Percentiles rank a stretch among this genome's conserved stretches.
phyloP scores from a whole-genome alignment of 2,888 invertebrate genomes.

The Tetranychus truncatus region DNA sequence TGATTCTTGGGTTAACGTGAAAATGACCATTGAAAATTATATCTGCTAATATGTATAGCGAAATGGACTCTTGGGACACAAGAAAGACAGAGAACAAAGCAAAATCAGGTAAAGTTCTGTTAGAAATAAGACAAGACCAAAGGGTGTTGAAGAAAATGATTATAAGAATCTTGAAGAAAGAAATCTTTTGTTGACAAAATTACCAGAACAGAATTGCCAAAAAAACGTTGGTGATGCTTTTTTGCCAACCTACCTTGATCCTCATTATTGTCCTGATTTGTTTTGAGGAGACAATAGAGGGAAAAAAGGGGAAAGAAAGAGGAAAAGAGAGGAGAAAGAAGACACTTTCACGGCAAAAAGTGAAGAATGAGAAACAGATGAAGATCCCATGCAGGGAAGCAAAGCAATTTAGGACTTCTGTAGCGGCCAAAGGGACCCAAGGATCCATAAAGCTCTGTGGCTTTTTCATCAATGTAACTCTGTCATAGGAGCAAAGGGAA shows the following conservation, averaged over 20 bases:
- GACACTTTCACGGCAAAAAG: too few relatives aligned
- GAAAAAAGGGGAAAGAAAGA: neutral
- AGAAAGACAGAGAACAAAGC: neutral
- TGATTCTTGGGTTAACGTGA: neutral
- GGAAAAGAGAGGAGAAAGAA: too few relatives aligned
- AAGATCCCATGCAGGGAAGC: neutral
- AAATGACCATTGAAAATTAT: neutral
- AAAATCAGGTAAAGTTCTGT: neutral
- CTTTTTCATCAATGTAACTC: neutral
- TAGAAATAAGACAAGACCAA: neutral
- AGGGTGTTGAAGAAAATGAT: neutral
- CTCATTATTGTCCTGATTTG: neutral
- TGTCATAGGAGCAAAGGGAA: neutral
- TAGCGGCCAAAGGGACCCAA: neutral
- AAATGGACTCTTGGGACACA: neutral
- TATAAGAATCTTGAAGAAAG: neutral
- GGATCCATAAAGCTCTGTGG: neutral
- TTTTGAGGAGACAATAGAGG: neutral
- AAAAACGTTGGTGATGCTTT: neutral
- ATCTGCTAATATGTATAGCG: neutral
- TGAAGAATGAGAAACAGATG: neutral
- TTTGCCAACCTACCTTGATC: neutral
- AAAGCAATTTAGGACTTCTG: neutral
- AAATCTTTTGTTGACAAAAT: conserved; percentile 1
- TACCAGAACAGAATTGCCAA: neutral